Base-by-base conservation (phyloP, 64 coral and sea anemone species). In the Montipora capricornis region DNA sequence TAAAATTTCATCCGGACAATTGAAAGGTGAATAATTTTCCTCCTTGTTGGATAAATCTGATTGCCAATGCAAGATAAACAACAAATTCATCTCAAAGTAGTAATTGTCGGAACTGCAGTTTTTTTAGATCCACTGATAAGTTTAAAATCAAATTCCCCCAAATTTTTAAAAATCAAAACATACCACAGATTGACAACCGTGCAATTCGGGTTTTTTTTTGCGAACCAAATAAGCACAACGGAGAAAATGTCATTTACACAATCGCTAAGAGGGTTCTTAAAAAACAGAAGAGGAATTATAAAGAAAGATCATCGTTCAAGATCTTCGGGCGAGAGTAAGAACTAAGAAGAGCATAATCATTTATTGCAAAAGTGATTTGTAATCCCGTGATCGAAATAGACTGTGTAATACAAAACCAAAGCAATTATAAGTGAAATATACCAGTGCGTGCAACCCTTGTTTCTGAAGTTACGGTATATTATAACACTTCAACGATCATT, bases 401-500 rank as follows among this genome's bases (percentile, higher is more conserved):
- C 52, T 53, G 73, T 71, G 81, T 92, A 67, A 67, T 49, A 44
- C n/a, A 92, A 92, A 76, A 78, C 81, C 62, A 24, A 92, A 76
- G 74, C 77, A 77, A 92, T 47, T 78, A 64, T 64, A 77, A 80
- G 19, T 48, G 47, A 74, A 92, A 92, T 73, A 68, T 92, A 86
- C 76, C 74, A 92, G 15, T 66, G 68, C 62, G 76, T 85, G 68
- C 81, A 92, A 16, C 71, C 73, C 61, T 77, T 19, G 26, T 79
- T 90, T 67, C 9, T 62, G 11, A 44, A 57, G 8, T 84, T 24
- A n/a, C 15, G 16, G 49, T 20, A 78, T 20, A 73, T 49, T 68
- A 22, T 4, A 66, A 86, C 49, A 80, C 85, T 86, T 64, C 2
- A 78, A 55, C 84, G n/a, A 68, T 51, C 89, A 88, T 49, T 90